A percentile compares a stretch with the other conserved stretches of the same genome.
Conservation (phyloP, 2,113 vertebrate species). For the Gadus macrocephalus region DNA sequence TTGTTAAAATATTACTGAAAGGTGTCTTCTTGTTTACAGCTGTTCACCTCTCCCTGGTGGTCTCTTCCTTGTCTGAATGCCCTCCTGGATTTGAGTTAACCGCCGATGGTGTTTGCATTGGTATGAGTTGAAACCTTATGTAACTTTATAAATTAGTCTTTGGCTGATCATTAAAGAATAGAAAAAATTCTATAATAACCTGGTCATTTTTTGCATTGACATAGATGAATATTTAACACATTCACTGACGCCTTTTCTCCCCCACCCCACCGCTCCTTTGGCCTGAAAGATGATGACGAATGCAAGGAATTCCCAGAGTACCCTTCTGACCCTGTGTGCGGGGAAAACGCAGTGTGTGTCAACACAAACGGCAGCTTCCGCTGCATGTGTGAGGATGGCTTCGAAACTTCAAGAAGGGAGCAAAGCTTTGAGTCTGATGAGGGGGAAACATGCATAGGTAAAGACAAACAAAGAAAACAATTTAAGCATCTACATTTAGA, state of each 20-base stretch:
- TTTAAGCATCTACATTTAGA: too few species aligned
- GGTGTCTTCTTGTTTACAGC: slow-evolving; percentile 34
- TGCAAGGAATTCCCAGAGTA: neutral
- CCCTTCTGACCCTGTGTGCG: slow-evolving; percentile 30
- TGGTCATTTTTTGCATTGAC: neutral
- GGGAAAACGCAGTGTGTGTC: fast-evolving
- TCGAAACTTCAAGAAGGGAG: fast-evolving
- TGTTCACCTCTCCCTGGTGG: neutral
- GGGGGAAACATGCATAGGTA: neutral
- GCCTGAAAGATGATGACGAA: slow-evolving; percentile 27
- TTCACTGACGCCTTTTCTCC: too few species aligned
- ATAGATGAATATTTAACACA: neutral
- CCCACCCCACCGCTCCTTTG: neutral
- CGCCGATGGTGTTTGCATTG: neutral
- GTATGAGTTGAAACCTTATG: slow-evolving; percentile 40
- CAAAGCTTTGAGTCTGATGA: neutral
- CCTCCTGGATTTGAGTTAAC: fast-evolving
- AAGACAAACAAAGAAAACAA: neutral
- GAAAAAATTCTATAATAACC: too few species aligned
- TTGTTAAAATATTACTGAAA: neutral
- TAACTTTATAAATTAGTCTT: too few species aligned
- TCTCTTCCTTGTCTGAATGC: neutral
- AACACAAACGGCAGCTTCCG: slow-evolving; percentile 49
- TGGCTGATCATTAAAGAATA: too few species aligned
- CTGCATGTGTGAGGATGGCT: slow-evolving; percentile 56